phyloP scores from a whole-genome alignment of 64 coral and sea anemone genomes.

The Cladopsammia gracilis region DNA sequence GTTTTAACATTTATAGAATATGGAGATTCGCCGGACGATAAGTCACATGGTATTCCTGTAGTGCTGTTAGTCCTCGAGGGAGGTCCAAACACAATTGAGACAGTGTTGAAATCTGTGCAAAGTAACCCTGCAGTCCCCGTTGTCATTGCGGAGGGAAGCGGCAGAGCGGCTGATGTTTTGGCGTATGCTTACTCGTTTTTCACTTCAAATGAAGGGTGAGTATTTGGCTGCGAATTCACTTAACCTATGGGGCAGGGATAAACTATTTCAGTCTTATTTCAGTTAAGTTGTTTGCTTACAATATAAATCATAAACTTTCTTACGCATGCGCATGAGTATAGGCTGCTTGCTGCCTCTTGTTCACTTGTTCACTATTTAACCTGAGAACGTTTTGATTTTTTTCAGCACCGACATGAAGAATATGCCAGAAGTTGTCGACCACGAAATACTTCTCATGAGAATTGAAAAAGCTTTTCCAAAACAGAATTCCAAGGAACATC shows the following conservation, averaged over 20 bases:
- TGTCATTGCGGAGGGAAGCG: neutral
- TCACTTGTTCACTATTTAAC: too few relatives aligned
- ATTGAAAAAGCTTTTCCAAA: conserved; percentile 89
- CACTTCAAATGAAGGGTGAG: too few relatives aligned
- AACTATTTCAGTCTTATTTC: too few relatives aligned
- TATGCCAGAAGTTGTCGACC: conserved; percentile 77
- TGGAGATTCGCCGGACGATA: neutral
- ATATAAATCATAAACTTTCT: too few relatives aligned
- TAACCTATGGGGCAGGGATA: too few relatives aligned
- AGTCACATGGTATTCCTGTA: neutral
- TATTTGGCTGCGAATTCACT: too few relatives aligned
- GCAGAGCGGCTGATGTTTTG: neutral
- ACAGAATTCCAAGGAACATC: conserved; percentile 31
- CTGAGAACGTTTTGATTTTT: neutral
- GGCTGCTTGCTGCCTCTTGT: too few relatives aligned
- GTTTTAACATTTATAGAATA: too few relatives aligned
- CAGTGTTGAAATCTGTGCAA: neutral
- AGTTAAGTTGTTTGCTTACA: too few relatives aligned
- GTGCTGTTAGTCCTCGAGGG: neutral
- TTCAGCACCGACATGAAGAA: conserved; percentile 57
- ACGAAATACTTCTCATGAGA: conserved; percentile 75
- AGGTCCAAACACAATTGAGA: neutral
- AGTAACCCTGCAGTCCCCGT: neutral
- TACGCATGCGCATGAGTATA: too few relatives aligned
- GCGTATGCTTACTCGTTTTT: neutral